These are phyloP conservation scores for Caenorhabditis angaria DNA, from an alignment of 2,888 invertebrate species.

Conservation along the genomic window DNA sequence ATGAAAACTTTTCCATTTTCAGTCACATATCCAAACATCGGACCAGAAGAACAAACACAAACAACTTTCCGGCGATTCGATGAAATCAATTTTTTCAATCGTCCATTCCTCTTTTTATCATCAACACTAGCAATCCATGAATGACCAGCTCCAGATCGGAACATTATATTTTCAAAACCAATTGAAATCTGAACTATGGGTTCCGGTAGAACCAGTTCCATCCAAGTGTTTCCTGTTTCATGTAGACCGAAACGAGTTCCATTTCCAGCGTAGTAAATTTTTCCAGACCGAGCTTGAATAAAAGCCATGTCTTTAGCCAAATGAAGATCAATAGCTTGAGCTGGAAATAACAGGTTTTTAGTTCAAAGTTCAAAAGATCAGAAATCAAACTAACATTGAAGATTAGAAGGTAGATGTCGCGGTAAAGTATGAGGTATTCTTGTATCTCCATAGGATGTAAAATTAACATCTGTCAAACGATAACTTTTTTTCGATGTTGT, in stretches of 20 bases:
- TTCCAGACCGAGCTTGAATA: constrained; percentile 89
- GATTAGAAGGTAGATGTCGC: constrained; percentile 51
- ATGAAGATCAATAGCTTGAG: constrained; percentile 80
- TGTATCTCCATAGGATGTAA: constrained; percentile 59
- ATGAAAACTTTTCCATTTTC: constrained; percentile 88
- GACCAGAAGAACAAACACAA: constrained; percentile 89
- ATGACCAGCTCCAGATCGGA: constrained; percentile 68
- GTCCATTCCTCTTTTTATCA: constrained; percentile 49
- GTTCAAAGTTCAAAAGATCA: not conserved
- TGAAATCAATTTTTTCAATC: constrained; percentile 40
- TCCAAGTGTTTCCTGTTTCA: constrained; percentile 63
- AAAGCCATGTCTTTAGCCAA: constrained; percentile 93
- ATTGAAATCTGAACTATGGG: constrained; percentile 63
- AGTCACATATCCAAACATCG: constrained; percentile 90
- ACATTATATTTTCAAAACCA: constrained; percentile 55
- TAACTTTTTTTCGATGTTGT: constrained; percentile 43
- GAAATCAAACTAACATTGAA: constrained; percentile 51
- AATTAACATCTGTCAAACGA: constrained; percentile 59
- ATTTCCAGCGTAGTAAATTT: constrained; percentile 86
- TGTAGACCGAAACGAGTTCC: constrained; percentile 81
- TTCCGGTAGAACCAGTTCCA: constrained; percentile 64
- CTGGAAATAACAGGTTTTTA: constrained; percentile 29
- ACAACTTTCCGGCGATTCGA: constrained; percentile 54
- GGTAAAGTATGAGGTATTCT: constrained; percentile 51
- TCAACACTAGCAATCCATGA: constrained; percentile 64